phyloP scores from a whole-genome alignment of 92 coral and sea anemone genomes.

The Palythoa grandiflora region DNA sequence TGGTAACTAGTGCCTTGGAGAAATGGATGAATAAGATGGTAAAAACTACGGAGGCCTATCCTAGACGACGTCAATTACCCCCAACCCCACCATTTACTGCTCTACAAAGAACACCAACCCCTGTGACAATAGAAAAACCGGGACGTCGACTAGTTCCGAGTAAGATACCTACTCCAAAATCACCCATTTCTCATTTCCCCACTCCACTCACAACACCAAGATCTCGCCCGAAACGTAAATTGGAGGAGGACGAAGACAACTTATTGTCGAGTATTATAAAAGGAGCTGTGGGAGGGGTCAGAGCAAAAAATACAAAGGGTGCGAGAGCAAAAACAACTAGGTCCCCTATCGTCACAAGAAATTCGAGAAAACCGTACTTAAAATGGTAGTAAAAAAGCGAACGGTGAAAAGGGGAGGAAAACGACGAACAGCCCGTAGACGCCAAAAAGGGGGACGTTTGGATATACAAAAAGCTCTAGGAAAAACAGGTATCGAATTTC shows the following conservation, averaged over 20 bases:
- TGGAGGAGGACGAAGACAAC: neutral
- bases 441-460: neutral
- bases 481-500: slow-evolving; percentile 1
- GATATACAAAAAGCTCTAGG: neutral
- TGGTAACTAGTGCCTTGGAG: slow-evolving; percentile 7
- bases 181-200: slow-evolving; percentile 1
- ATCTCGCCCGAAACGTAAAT: neutral
- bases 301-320: slow-evolving; percentile 3
- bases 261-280: neutral
- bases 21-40: slow-evolving; percentile 7
- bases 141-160: slow-evolving; percentile 6
- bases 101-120: neutral
- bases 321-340: slow-evolving; percentile 36
- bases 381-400: neutral
- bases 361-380: neutral
- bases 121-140: neutral
- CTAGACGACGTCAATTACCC: neutral
- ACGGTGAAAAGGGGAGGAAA: neutral
- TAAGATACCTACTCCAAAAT: neutral
- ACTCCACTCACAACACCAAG: neutral
- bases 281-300: neutral
- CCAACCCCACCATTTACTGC: neutral
- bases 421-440: neutral
- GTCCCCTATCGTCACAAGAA: neutral
- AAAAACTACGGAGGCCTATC: neutral